Conservation (phyloP, 2,113 vertebrate species). For the Ancistrus triradiatus region DNA sequence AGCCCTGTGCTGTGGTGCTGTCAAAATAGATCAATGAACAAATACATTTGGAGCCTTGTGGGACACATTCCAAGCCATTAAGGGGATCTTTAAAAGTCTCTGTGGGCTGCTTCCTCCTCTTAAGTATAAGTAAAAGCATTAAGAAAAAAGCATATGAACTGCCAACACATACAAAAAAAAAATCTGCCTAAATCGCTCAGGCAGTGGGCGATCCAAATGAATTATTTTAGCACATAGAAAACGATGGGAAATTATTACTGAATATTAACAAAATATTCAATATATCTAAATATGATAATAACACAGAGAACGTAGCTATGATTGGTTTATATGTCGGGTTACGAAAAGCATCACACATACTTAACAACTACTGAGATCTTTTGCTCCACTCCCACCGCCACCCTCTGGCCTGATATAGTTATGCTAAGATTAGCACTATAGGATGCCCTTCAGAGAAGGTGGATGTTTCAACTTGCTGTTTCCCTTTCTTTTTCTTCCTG, state of each 20-base stretch:
- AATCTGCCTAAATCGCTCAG: conserved; percentile 17
- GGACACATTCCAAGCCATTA: conserved; percentile 38
- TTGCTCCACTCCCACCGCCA: no score
- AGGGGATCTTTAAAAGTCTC: conserved; percentile 33
- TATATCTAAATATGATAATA: not conserved
- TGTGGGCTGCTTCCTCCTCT: conserved; percentile 17
- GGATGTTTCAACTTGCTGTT: no score
- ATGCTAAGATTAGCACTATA: conserved; percentile 12
- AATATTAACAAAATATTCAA: no score
- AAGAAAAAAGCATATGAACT: conserved; percentile 16
- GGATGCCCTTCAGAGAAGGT: no score
- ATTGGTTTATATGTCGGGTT: no score
- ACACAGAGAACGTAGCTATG: no score
- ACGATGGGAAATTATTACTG: conserved; percentile 4
- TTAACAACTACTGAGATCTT: no score
- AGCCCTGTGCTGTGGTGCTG: conserved; percentile 14
- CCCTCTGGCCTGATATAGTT: no score
- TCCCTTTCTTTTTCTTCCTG: no score
- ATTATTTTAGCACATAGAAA: conserved; percentile 27
- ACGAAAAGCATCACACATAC: no score
- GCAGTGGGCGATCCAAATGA: conserved; percentile 5
- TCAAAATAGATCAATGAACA: conserved; percentile 42
- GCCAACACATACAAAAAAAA: conserved; percentile 22
- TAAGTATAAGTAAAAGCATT: conserved; percentile 33
- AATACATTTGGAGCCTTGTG: conserved; percentile 33